A percentile compares a stretch with the other conserved stretches of the same genome.
phyloP scores from a whole-genome alignment of 2,888 invertebrate genomes.

The Belgica antarctica region DNA sequence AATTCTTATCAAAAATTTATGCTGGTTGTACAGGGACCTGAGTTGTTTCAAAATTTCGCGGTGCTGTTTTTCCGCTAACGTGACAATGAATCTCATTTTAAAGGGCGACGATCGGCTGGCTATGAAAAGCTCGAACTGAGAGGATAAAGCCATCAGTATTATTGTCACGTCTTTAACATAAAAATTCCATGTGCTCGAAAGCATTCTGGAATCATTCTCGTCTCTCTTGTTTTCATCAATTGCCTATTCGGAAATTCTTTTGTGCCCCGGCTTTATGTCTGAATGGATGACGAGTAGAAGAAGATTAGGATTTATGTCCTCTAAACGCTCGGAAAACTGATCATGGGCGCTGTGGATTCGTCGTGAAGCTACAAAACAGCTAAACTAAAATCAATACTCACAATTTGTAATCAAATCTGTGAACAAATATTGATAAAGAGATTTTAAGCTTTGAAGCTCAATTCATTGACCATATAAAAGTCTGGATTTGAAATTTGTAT shows the following conservation, averaged over 20 bases:
- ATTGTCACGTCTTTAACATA: constrained; percentile 39
- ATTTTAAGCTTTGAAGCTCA: no score
- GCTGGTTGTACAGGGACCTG: no score
- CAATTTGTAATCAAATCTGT: no score
- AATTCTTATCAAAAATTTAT: no score
- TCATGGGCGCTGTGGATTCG: no score
- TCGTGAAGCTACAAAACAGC: not conserved
- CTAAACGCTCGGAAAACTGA: no score
- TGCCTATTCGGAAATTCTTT: constrained; percentile 8
- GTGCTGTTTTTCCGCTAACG: no score
- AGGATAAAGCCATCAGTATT: constrained; percentile 23
- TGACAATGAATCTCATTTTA: no score
- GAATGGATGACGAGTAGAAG: not conserved
- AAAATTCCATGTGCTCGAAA: constrained; percentile 1
- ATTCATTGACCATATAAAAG: no score
- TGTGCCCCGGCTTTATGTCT: not conserved
- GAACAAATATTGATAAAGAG: no score
- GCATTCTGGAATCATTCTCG: not conserved
- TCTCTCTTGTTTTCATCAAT: not conserved
- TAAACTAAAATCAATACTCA: not conserved
- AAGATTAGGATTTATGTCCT: not conserved
- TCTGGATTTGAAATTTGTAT: no score
- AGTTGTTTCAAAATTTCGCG: no score
- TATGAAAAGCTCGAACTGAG: not conserved
- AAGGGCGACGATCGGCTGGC: not conserved